These are phyloP conservation scores for Clinocottus analis DNA, from an alignment of 2,113 vertebrate species.

Conservation along the genomic window DNA sequence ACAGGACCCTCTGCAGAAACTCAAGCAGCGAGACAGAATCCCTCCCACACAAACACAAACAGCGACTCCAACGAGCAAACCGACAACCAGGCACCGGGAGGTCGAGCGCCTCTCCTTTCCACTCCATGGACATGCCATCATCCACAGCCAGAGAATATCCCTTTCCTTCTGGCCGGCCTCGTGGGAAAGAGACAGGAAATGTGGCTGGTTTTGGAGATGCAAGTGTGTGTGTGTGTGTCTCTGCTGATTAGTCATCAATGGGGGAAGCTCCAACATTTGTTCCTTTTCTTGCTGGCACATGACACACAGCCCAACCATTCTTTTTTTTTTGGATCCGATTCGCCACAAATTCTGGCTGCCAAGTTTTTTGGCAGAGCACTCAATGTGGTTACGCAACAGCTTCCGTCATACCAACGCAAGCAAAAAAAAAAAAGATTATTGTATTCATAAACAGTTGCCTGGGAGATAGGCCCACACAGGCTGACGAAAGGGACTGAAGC, in stretches of 20 bases:
- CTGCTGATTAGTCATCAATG: slow-evolving; percentile 75
- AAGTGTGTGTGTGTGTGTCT: slow-evolving; percentile 26
- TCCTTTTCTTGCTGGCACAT: slow-evolving; percentile 69
- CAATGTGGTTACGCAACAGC: slow-evolving; percentile 71
- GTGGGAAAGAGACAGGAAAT: slow-evolving; percentile 76
- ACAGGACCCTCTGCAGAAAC: slow-evolving; percentile 47
- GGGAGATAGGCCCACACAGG: slow-evolving; percentile 64
- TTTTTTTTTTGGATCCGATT: slow-evolving; percentile 55
- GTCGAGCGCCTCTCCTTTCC: slow-evolving; percentile 44
- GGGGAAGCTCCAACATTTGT: slow-evolving; percentile 75
- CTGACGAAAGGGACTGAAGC: slow-evolving; percentile 12
- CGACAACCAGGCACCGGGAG: slow-evolving; percentile 48
- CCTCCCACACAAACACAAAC: slow-evolving; percentile 46
- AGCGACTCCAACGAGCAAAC: slow-evolving; percentile 12
- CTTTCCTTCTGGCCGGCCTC: slow-evolving; percentile 71
- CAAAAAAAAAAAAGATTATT: slow-evolving; percentile 67
- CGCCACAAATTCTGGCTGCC: slow-evolving; percentile 57
- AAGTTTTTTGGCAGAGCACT: slow-evolving; percentile 67
- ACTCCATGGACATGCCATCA: slow-evolving; percentile 38
- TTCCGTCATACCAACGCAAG: slow-evolving; percentile 74
- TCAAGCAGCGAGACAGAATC: slow-evolving; percentile 29
- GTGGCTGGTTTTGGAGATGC: slow-evolving; percentile 66
- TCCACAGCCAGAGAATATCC: slow-evolving; percentile 70
- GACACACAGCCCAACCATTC: slow-evolving; percentile 62
- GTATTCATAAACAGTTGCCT: slow-evolving; percentile 73